Conservation (phyloP, 2,888 invertebrate genomes). For the Autographa gamma region DNA sequence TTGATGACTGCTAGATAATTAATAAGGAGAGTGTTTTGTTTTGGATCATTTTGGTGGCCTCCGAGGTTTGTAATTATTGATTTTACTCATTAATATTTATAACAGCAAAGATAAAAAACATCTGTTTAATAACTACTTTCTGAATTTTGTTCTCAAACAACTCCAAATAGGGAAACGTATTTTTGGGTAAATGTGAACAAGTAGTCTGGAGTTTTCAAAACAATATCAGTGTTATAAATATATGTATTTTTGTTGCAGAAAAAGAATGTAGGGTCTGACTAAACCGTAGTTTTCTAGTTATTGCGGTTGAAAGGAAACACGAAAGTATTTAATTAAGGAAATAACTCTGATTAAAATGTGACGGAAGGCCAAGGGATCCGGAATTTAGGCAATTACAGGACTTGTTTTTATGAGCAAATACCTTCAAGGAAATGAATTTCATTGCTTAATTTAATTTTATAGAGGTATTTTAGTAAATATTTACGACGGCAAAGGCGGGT, state of each 20-base stretch:
- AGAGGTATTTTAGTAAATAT: background rate
- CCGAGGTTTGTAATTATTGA: background rate
- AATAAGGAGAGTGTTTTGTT: constrained; percentile 7
- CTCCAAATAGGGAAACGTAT: too few relatives aligned
- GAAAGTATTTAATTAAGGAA: constrained; percentile 23
- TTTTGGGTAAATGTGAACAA: too few relatives aligned
- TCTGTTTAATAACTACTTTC: too few relatives aligned
- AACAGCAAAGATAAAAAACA: too few relatives aligned
- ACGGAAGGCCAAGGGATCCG: constrained; percentile 16
- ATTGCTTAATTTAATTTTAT: constrained; percentile 1
- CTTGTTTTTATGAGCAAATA: constrained; percentile 29
- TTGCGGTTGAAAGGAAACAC: constrained; percentile 18
- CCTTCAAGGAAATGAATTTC: background rate
- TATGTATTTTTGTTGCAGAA: background rate
- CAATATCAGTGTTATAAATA: background rate
- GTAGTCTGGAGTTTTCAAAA: too few relatives aligned
- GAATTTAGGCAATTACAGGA: constrained; percentile 39
- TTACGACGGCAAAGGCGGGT: background rate
- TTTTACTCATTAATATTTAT: background rate
- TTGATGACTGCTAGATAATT: constrained; percentile 33
- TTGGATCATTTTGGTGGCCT: background rate
- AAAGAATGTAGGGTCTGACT: background rate
- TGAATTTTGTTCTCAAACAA: too few relatives aligned
- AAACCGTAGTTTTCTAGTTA: constrained; percentile 20
- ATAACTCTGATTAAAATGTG: constrained; percentile 25